Conservation (phyloP, 2,888 invertebrate species). For the Cancer borealis region DNA sequence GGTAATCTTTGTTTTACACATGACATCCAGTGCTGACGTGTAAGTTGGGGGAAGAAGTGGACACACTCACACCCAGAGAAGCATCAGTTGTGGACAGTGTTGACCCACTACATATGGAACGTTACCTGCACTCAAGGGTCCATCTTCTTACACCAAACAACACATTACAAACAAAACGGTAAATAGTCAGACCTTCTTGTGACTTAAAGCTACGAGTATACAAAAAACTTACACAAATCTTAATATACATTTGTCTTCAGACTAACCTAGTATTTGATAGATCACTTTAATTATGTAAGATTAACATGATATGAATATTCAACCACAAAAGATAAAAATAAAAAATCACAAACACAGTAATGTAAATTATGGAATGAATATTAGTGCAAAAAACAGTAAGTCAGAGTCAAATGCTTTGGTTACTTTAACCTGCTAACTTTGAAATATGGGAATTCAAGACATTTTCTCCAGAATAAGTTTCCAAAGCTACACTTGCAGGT, state of each 20-base stretch:
- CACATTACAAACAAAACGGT: neutral
- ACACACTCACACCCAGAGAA: neutral
- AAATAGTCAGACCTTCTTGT: constrained; percentile 30
- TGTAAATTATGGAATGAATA: constrained; percentile 35
- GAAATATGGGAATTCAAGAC: neutral
- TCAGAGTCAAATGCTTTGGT: constrained; percentile 2
- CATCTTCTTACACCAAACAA: neutral
- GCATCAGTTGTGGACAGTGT: neutral
- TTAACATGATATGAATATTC: neutral
- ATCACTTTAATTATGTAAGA: neutral
- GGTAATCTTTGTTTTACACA: neutral
- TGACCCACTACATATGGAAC: neutral
- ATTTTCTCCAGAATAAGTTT: constrained; percentile 5
- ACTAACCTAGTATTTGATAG: constrained; percentile 57
- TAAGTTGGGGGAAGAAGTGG: neutral
- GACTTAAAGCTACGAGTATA: constrained; percentile 61
- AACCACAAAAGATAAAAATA: neutral
- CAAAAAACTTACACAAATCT: constrained; percentile 47
- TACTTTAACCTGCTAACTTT: neutral
- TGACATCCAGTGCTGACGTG: neutral
- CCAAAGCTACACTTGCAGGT: constrained; percentile 20
- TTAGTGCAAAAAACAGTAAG: constrained; percentile 9
- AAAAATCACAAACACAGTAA: neutral
- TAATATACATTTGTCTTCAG: constrained; percentile 56
- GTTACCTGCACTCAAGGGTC: neutral